Evolutionary conservation across 2,797 vertebrate genomes (phyloP).

Genomic region (Muraenolepis orangiensis): DNA sequence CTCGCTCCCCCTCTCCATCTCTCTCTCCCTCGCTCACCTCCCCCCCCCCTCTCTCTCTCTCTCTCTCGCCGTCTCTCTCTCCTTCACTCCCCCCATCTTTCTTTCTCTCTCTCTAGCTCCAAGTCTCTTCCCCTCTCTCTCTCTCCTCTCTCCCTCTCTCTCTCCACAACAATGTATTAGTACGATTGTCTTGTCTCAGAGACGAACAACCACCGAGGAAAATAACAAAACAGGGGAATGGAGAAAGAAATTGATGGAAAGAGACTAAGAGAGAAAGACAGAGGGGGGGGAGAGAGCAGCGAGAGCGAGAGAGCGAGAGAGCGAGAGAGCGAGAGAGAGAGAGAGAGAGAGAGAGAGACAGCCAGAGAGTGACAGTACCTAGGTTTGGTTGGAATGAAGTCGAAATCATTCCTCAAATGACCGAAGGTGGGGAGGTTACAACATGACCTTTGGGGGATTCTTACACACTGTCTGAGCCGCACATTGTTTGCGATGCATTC

Average conservation of each 20-base stretch:
- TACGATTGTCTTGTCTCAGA: conserved; percentile 46
- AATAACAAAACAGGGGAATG: not conserved
- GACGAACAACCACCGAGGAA: conserved; percentile 26
- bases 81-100: not conserved
- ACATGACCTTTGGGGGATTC: not conserved
- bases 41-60: not conserved
- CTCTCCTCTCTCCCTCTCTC: conserved; percentile 18
- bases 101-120: not conserved
- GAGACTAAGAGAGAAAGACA: not conserved
- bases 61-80: not conserved
- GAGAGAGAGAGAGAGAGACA: conserved; percentile 9
- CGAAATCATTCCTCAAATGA: conserved; percentile 43
- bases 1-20: not conserved
- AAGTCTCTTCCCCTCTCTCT: not conserved
- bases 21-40: not conserved
- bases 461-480: conserved; percentile 25
- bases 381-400: conserved; percentile 36
- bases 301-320: conserved; percentile 8
- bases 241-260: not conserved
- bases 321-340: not conserved
- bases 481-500: not conserved
- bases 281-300: not conserved
- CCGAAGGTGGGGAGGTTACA: conserved; percentile 44
- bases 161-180: conserved; percentile 47
- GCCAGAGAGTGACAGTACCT: conserved; percentile 25